Evolutionary conservation across 2,113 vertebrate genomes (phyloP).

Genomic region (Rafetus swinhoei): DNA sequence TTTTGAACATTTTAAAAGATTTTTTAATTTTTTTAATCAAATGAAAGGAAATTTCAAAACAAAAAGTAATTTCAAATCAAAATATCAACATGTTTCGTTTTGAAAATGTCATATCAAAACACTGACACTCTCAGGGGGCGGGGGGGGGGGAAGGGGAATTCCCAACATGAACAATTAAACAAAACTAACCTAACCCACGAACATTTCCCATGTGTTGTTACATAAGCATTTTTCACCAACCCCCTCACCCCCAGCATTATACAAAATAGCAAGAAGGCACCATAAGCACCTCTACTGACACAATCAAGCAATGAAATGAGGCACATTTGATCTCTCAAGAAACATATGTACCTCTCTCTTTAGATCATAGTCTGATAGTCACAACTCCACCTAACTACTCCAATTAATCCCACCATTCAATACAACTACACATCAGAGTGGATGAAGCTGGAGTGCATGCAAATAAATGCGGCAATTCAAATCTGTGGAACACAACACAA

Average conservation of each 20-base stretch:
- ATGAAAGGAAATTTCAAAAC: neutral
- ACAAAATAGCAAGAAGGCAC: neutral
- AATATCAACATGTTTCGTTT: neutral
- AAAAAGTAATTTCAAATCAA: neutral
- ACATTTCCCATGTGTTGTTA: neutral
- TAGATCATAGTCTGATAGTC: slow-evolving; percentile 50
- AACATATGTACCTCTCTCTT: slow-evolving; percentile 51
- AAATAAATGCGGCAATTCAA: slow-evolving; percentile 19
- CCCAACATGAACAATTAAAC: neutral
- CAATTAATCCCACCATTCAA: slow-evolving; percentile 53
- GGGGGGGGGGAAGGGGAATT: too few relatives aligned
- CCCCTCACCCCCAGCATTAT: neutral
- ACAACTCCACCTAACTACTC: neutral
- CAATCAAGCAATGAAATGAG: slow-evolving; percentile 21
- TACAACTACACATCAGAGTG: slow-evolving; percentile 36
- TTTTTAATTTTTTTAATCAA: neutral
- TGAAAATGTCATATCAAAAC: neutral
- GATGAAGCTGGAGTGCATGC: slow-evolving; percentile 39
- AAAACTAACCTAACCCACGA: neutral
- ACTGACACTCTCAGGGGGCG: neutral
- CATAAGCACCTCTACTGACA: neutral
- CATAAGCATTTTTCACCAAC: neutral
- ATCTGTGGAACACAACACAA: slow-evolving; percentile 1
- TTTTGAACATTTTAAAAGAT: neutral
- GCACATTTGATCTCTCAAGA: slow-evolving; percentile 21